Evolutionary conservation across 2,888 invertebrate genomes (phyloP), one percentile per base, ranked within the genome.

Genomic region (Plutella xylostella): DNA sequence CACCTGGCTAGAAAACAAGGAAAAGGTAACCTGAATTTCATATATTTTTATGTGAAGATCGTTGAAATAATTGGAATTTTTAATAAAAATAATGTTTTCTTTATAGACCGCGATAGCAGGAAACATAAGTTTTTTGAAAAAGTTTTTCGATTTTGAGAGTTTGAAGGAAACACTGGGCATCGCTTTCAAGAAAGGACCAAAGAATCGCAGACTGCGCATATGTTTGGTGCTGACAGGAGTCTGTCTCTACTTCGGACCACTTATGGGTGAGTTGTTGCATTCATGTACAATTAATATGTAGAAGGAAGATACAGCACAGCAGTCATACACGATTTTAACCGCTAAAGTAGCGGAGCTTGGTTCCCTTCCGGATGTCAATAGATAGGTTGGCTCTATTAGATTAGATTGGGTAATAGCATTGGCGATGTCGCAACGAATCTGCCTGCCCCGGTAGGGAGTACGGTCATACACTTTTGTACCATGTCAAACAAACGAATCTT

Each of bases 141-240:
- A 77, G 14, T 85, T 88, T 48, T 87, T 87, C 48, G 82, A 87
- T 53, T 57, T 85, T 3, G 64, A 68, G 18, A 83, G 86, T 54
- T 62, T 87, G 0, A 74, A 65, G 33, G 72, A 86, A 19, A 85
- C 87, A 0, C 53, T 86, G 28, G 74, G 72, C 41, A 82, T 87
- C 9, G 85, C 78, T 7, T 85, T 87, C 54, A 86, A 78, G 52
- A 77, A 74, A 49, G 80, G 86, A 4, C 61, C 70, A 0, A 74
- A 72, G 30, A 75, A 83, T 46, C 63, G 84, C 47, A 68, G 80
- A 46, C 22, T 80, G 2, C 54, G 74, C 25, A 75, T 83, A 42
- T 75, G 73, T 21, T 57, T 82, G 0, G 65, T 80, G 38, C 50
- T 83, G 37, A 60, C 61, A 0, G 75, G 73, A 2, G 76, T 80